phyloP scores from a whole-genome alignment of 2,797 vertebrate genomes.

The Coregonus ussuriensis region DNA sequence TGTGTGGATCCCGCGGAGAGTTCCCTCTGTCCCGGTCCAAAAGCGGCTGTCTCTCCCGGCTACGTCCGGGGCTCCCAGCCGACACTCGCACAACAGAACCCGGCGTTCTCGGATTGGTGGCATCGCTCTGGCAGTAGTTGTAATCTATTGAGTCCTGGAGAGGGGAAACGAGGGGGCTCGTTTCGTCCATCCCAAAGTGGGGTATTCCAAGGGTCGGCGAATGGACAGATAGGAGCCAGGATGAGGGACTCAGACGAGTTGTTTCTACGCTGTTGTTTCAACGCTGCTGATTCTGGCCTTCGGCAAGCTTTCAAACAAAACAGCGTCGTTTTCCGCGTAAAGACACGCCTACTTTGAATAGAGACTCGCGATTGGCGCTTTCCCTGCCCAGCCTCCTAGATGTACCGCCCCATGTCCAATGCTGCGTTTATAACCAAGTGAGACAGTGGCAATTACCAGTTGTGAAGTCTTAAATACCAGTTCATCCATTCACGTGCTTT shows the following conservation, averaged over 20 bases:
- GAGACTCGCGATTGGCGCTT: constrained; percentile 13
- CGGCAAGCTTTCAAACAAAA: constrained; percentile 18
- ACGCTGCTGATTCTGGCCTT: constrained; percentile 7
- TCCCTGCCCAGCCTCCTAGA: neutral
- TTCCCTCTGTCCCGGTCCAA: constrained; percentile 63
- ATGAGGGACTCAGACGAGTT: neutral
- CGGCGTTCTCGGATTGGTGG: constrained; percentile 44
- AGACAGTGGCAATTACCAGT: too few relatives aligned
- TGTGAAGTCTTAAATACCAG: too few relatives aligned
- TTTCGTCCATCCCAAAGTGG: constrained; percentile 75
- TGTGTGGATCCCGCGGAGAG: constrained; percentile 55
- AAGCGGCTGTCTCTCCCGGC: constrained; percentile 76
- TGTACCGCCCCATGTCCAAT: neutral
- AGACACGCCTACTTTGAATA: constrained; percentile 13
- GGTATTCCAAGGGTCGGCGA: neutral
- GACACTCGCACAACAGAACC: constrained; percentile 66
- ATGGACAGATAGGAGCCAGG: neutral
- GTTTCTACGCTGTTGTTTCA: constrained; percentile 2
- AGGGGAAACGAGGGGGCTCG: constrained; percentile 78
- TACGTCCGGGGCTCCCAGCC: constrained; percentile 57
- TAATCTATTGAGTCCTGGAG: constrained; percentile 68
- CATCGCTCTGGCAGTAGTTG: constrained; percentile 56
- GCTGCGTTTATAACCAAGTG: too few relatives aligned
- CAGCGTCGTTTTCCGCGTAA: constrained; percentile 31
- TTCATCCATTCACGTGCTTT: too few relatives aligned